Base-by-base conservation (phyloP, 1,140 invertebrate species). In the Patella vulgata region DNA sequence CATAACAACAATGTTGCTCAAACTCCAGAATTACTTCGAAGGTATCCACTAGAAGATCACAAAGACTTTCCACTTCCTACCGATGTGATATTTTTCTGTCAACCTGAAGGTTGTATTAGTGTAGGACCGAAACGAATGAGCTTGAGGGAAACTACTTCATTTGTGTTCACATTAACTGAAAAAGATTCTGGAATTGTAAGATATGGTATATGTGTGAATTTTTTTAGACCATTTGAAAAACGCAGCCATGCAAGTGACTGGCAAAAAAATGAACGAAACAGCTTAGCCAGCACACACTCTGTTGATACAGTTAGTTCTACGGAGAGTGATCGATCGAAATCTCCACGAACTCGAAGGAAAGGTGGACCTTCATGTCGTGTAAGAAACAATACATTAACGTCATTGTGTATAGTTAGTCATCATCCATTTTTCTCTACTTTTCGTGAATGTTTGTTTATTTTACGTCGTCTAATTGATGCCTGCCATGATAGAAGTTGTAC, bases 51-150 rank as follows among this genome's bases (percentile, higher is more conserved):
- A 8, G 94, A 97, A 66, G 97, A 99, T 85, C 97, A 99, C 84
- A 81, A 84, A 80, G 98, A 99, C 85, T 99, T 99, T 85, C 92
- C 94, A 0, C 86, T 99, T 63, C 96, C 97, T 1, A 86, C 96
- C 73, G 97, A 99, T 85, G 97, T 99, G 89, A 96, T 98, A 8
- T 98, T 97, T 80, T 99, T 99, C 86, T 99, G 98, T 82, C 98
- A 99, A 85, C 98, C 98, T 0, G 98, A 99, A 87, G 97, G 97
- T 50, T 99, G 97, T 79, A 79, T 93, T 58, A 95, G 90, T 68
- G 91, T 95, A 46, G 95, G 94, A 27, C 93, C 93, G 3, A 90
- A 93, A 78, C 88, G 93, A 66, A 79, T 82, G 73, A 82, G 78
- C 60, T 67, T 82, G 0, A 86, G 95, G 55, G 95, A 98, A 82